A percentile compares a stretch with the other conserved stretches of the same genome.
These are phyloP conservation scores for Achlya flavicornis DNA, from an alignment of 2,888 invertebrate genomes.

Conservation along the genomic window DNA sequence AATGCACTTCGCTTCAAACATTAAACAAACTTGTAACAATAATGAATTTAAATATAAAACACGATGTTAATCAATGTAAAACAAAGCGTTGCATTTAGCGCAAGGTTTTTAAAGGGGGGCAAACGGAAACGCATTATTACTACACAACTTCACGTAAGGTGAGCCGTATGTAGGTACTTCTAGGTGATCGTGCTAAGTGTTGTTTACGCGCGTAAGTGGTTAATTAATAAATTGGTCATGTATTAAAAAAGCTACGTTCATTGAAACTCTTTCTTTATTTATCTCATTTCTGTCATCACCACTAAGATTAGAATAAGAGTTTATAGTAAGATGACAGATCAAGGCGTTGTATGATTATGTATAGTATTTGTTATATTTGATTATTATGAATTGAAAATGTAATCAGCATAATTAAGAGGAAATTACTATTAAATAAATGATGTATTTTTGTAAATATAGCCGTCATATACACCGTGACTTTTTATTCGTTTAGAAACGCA, in stretches of 20 bases:
- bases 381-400: no score
- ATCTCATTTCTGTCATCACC: no score
- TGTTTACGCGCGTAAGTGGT: neutral
- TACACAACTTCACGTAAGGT: constrained; percentile 20
- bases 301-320: no score
- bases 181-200: neutral
- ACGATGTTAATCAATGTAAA: constrained; percentile 20
- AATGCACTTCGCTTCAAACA: neutral
- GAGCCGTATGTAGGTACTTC: neutral
- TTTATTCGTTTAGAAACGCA: no score
- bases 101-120: constrained; percentile 27
- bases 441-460: neutral
- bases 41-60: constrained; percentile 6
- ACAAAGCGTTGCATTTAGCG: constrained; percentile 28
- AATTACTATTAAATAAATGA: neutral
- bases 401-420: neutral
- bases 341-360: no score
- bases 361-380: no score
- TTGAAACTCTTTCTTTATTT: no score
- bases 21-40: neutral
- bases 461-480: no score
- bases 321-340: no score
- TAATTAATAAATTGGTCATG: neutral
- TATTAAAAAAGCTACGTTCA: no score
- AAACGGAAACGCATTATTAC: constrained; percentile 29